Evolutionary conservation across 2,797 vertebrate species (phyloP), one percentile per base, ranked within the genome.

Genomic region (Synaphobranchus kaupii): DNA sequence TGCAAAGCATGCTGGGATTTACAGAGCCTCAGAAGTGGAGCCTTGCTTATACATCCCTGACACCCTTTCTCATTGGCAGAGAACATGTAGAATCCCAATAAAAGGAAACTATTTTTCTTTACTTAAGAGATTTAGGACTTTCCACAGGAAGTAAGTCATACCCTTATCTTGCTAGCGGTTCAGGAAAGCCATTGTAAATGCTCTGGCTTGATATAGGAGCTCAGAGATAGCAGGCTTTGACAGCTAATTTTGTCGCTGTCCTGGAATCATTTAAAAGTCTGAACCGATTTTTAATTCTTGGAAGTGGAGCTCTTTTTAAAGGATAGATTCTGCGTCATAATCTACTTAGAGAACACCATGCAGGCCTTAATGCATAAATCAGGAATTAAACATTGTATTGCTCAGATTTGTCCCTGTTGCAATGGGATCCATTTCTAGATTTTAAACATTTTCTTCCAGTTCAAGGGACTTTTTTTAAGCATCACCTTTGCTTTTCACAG

Each of bases 1-100:
- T 76, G 71, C n/a, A 28, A 84, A 56, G 50, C 82, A 84, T 56
- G 54, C 71, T 13, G 82, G 82, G 50, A 84, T 84, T 56, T 54
- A 56, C 54, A 31, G n/a, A 31, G 82, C 17, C 6, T 48, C n/a
- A 28, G 7, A 6, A 54, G 10, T 56, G 28, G 48, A 39, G 52
- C 52, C 82, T 84, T 31, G 28, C 52, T 84, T 31, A 84, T n/a
- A 28, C 82, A 56, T 56, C 31, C 50, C 17, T 54, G 81, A 83
- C 44, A 13, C 82, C 28, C 25, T 34, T 56, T 56, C 54, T 56
- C 82, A 84, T 84, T 84, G 10, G 58, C 44, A 10, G 80, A 13
- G n/a, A n/a, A 34, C 52, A 83, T 48, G 82, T 31, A 17, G 25
- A 54, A 28, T 56, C 13, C 28, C 25, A 28, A 34, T 15, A 31